Conservation (phyloP, 2,113 vertebrate species). For the Etheostoma spectabile region DNA sequence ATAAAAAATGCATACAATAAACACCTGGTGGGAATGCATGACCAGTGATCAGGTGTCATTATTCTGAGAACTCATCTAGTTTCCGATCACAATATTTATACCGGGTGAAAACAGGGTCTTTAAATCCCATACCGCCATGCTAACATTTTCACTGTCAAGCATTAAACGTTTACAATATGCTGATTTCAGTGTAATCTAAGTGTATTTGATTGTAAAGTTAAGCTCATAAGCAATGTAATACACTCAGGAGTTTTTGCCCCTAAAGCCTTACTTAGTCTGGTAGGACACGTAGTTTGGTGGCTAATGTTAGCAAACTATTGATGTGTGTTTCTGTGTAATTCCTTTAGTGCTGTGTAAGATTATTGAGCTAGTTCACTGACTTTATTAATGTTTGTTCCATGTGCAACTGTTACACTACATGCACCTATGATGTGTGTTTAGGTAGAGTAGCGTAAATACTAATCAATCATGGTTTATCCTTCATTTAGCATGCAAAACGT, state of each 20-base stretch:
- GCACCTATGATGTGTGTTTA: background rate
- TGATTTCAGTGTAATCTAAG: background rate
- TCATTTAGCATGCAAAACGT: background rate
- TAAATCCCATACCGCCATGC: slow-evolving; percentile 8
- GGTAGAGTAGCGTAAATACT: background rate
- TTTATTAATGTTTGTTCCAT: no score
- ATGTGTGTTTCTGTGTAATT: background rate
- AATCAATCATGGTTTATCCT: background rate
- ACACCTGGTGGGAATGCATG: background rate
- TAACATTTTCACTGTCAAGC: background rate
- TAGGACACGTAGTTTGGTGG: no score
- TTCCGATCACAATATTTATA: slow-evolving; percentile 24
- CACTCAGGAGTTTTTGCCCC: background rate
- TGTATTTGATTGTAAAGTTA: background rate
- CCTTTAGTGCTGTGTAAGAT: background rate
- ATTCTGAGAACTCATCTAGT: background rate
- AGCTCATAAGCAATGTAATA: background rate
- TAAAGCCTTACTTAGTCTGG: background rate
- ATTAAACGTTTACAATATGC: background rate
- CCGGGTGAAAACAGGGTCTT: background rate
- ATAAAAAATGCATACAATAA: background rate
- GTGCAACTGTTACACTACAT: background rate
- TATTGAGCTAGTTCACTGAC: no score
- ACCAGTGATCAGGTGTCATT: background rate
- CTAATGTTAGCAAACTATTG: no score